Conservation (phyloP, 2,888 invertebrate species). For the Drosophila dives region DNA sequence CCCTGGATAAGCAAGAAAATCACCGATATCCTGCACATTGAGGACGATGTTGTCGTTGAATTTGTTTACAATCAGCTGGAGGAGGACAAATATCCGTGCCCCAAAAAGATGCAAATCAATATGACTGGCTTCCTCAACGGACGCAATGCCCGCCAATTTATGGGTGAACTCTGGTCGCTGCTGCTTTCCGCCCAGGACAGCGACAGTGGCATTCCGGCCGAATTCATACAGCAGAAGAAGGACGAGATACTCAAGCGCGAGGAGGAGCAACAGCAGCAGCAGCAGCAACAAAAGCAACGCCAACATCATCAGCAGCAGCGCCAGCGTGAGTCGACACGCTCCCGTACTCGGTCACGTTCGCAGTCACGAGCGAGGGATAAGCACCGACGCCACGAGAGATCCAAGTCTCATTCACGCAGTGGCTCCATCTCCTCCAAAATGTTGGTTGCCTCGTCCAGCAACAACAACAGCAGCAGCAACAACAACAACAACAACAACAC, state of each 20-base stretch:
- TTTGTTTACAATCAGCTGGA: conserved; percentile 99
- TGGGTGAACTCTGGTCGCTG: conserved; percentile 98
- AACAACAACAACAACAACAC: conserved; percentile 5
- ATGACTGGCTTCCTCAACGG: conserved; percentile 99
- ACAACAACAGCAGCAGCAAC: conserved; percentile 37
- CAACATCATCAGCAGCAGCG: conserved; percentile 44
- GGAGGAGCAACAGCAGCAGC: conserved; percentile 74
- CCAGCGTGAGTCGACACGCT: conserved; percentile 75
- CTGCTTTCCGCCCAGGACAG: conserved; percentile 97
- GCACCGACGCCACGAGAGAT: conserved; percentile 51
- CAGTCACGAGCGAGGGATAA: conserved; percentile 51
- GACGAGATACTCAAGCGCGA: conserved; percentile 96
- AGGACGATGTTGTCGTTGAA: conserved; percentile 99
- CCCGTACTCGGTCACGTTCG: conserved; percentile 84
- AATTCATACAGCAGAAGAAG: conserved; percentile 97
- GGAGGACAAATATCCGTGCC: conserved; percentile 96
- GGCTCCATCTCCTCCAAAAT: conserved; percentile 48
- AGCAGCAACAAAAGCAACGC: conserved; percentile 51
- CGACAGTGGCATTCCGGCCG: conserved; percentile 97
- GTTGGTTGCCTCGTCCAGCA: conserved; percentile 38
- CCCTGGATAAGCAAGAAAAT: conserved; percentile 99
- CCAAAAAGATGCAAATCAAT: conserved; percentile 99
- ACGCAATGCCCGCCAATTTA: conserved; percentile 98
- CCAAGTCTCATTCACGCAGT: conserved; percentile 65
- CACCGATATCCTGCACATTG: conserved; percentile 97